A percentile compares a stretch with the other conserved stretches of the same genome.
phyloP scores from a whole-genome alignment of 2,888 invertebrate genomes.

The Bembecia ichneumoniformis region DNA sequence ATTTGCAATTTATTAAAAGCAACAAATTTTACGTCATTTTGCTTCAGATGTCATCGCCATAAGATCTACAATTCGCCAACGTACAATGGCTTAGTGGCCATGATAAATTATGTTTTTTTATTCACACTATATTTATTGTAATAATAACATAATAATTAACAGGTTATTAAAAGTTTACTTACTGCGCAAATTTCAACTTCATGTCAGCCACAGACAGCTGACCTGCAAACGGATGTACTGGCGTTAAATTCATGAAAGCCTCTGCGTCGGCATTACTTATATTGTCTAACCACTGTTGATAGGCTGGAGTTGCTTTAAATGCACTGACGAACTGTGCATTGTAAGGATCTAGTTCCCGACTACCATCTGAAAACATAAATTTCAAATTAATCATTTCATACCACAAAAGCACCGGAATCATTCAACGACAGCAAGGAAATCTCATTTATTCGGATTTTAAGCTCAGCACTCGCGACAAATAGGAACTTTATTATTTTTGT shows the following conservation, averaged over 20 bases:
- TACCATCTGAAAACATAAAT: conserved; percentile 73
- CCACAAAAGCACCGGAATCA: background rate
- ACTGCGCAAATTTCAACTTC: conserved; percentile 92
- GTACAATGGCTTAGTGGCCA: no score
- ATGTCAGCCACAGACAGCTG: conserved; percentile 95
- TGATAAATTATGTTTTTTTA: no score
- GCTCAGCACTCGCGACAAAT: no score
- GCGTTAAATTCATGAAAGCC: conserved; percentile 78
- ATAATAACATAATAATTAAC: no score
- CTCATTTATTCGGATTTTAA: no score
- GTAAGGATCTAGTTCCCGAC: conserved; percentile 89
- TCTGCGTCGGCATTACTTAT: conserved; percentile 74
- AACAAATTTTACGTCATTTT: no score
- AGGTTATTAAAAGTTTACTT: conserved; percentile 44
- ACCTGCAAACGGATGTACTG: conserved; percentile 95
- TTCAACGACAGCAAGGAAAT: background rate
- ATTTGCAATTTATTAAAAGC: no score
- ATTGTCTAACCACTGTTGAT: conserved; percentile 83
- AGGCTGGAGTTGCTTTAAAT: conserved; percentile 91
- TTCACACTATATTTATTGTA: no score
- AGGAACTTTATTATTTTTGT: no score
- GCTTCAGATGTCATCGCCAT: no score
- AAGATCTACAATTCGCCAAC: no score
- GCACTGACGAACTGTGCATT: conserved; percentile 86
- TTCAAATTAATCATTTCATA: no score